Evolutionary conservation across 2,113 vertebrate genomes (phyloP), one percentile per base, ranked within the genome.

Genomic region (Manacus vitellinus): DNA sequence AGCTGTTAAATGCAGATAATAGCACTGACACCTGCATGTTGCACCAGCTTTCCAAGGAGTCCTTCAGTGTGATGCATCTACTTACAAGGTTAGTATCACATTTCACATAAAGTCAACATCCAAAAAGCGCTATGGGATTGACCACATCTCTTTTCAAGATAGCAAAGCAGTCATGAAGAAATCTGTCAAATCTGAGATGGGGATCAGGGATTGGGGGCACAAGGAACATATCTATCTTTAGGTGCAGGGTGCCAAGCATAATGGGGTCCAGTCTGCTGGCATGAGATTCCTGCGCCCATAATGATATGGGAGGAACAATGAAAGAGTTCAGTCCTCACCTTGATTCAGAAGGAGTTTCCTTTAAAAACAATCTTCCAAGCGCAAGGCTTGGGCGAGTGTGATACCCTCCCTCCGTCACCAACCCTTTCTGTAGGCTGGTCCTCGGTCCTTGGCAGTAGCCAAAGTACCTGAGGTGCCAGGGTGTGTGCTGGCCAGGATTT

Each of bases 361-460:
- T 82, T 59, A 67, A 70, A 77, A 70, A 25, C 9, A 14, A 35
- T 35, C 24, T 49, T 74, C 41, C 24, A 41, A 37, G 56, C 62
- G 71, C 0, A 1, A 71, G 25, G 28, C 31, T 28, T 76, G 51
- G 21, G 18, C 18, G 2, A 24, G 5, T 47, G 35, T 0, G 2
- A 71, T 52, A 43, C 23, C 8, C 4, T 74, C 46, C 51, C 33
- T 28, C 24, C 9, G 23, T 47, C 0, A 0, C 20, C 44, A 11
- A 1, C 18, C 27, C 35, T 43, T 66, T 18, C 55, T 66, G 46
- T 21, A 27, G 30, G 41, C 9, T 3, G 8, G 6, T 74, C 27
- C 78, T 84, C 3, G 1, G 33, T 43, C 30, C 35, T 70, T 70
- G 61, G 35, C 1, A 2, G n/a, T 44, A 43, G 16, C 30, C 0